Evolutionary conservation across 2,797 vertebrate species (phyloP), one percentile per base, ranked within the genome.

Genomic region (Aplochiton taeniatus): DNA sequence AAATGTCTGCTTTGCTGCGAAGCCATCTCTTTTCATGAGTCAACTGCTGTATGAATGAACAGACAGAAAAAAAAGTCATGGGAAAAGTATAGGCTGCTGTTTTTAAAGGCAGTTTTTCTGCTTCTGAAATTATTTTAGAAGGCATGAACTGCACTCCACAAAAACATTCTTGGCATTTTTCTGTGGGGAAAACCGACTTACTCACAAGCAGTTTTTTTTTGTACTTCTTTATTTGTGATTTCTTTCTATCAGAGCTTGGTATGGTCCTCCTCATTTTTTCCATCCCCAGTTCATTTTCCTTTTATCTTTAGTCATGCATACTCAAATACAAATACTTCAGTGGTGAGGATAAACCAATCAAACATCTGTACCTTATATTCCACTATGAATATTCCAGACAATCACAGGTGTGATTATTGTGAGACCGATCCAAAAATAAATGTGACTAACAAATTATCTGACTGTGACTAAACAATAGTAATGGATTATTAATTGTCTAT

Each of bases 31-130:
- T 79, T 85, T 84, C 78, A 74, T 60, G 62, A 71, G 65, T 62
- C 55, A 61, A 61, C 70, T 55, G 73, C 44, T 79, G 74, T 58
- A 65, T 54, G 31, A 62, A 59, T 70, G 66, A 59, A 65, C 14
- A 69, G 72, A 71, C 75, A 73, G 83, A 83, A 84, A 82, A 73
- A 84, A 83, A 84, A 82, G 57, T 52, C 53, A 46, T 49, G 13
- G 19, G 58, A 20, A 54, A 11, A 11, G 71, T 68, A 54, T 67
- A 52, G 58, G 49, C 16, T 56, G 47, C 42, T 56, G 58, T 43
- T 12, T 45, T 18, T 19, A 13, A 10, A 10, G n/a, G 18, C 55
- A 53, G 14, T 19, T 56, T 11, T 61, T 74, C 45, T 65, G 19
- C 60, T 64, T 72, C 63, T 46, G 53, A 58, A 66, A 73, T 65